These are phyloP conservation scores for Murina feae DNA, from an alignment of 2,113 vertebrate species.

Conservation along the genomic window DNA sequence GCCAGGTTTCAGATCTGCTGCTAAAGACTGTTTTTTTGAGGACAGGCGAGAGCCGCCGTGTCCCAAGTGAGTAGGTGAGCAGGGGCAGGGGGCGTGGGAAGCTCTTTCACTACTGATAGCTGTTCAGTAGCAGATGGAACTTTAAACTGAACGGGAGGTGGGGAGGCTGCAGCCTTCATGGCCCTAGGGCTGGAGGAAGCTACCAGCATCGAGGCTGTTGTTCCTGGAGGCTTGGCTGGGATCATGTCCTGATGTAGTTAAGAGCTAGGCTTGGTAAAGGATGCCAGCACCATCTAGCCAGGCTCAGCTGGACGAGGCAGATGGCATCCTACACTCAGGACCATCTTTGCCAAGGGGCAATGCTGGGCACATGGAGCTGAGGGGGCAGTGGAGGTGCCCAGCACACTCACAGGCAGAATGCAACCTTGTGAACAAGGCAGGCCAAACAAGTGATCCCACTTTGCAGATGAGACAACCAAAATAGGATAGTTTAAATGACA, in stretches of 20 bases:
- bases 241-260: background rate
- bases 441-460: background rate
- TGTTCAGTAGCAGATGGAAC: background rate
- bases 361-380: accelerated
- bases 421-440: background rate
- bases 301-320: too few species aligned
- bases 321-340: background rate
- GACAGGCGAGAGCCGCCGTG: background rate
- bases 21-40: background rate
- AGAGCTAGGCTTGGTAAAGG: background rate
- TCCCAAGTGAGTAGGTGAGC: background rate
- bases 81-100: background rate
- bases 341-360: background rate
- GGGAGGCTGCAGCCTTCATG: background rate
- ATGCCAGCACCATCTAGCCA: background rate
- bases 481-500: background rate
- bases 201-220: background rate
- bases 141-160: background rate
- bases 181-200: background rate
- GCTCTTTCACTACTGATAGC: background rate
- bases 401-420: background rate
- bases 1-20: background rate
- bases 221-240: background rate
- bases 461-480: background rate
- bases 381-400: background rate